A percentile compares a stretch with the other conserved stretches of the same genome.
These are phyloP conservation scores for Hyles euphorbiae DNA, from an alignment of 1,140 invertebrate species.

Conservation along the genomic window DNA sequence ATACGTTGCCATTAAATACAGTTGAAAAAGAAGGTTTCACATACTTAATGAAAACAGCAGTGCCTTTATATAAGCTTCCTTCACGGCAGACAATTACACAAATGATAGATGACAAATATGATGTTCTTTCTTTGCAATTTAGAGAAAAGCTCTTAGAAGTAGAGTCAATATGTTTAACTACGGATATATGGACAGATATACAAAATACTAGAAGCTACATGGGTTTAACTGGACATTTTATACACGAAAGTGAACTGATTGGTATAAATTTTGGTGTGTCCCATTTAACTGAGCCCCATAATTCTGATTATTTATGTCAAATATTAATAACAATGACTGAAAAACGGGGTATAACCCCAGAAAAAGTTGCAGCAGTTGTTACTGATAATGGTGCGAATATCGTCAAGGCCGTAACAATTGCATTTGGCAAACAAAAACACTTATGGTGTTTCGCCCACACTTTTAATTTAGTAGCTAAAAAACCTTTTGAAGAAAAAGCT, in stretches of 20 bases:
- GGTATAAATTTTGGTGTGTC: too few relatives aligned
- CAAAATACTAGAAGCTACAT: constrained; percentile 27
- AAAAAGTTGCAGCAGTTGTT: constrained; percentile 43
- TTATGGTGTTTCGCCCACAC: constrained; percentile 43
- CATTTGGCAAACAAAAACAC: constrained; percentile 46
- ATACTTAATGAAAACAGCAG: constrained; percentile 26
- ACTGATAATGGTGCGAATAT: constrained; percentile 56
- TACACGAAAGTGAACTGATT: constrained; percentile 15
- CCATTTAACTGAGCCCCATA: constrained; percentile 17
- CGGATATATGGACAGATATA: constrained; percentile 28
- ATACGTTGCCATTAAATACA: constrained; percentile 21
- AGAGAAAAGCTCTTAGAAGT: constrained; percentile 27
- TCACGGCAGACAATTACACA: too few relatives aligned
- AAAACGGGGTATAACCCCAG: constrained; percentile 39
- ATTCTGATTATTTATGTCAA: constrained; percentile 37
- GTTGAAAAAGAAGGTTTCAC: constrained; percentile 25
- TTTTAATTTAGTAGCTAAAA: constrained; percentile 37
- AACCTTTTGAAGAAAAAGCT: constrained; percentile 24
- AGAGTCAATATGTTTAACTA: constrained; percentile 1
- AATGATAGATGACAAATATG: too few relatives aligned
- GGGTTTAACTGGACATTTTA: constrained; percentile 30
- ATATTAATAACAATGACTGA: constrained; percentile 28
- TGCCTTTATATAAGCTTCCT: constrained; percentile 10
- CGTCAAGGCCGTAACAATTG: constrained; percentile 38
- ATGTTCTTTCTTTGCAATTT: constrained; percentile 10